Base-by-base conservation (phyloP, 2,113 vertebrate species). In the Percina caprodes region DNA sequence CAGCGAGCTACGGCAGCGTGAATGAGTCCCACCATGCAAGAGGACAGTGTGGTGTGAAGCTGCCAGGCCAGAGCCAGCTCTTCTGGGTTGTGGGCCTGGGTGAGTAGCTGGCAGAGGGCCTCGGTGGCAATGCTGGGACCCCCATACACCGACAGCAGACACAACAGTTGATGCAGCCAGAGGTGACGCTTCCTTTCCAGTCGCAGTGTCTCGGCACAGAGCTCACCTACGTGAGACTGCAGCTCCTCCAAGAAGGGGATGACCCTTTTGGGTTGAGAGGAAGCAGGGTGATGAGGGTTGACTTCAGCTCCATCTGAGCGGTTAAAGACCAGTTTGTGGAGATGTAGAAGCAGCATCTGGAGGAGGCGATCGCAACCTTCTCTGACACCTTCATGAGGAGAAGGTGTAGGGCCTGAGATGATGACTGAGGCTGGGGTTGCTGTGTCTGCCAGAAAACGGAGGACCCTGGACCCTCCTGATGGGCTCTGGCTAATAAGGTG, bases 401-500 rank as follows among this genome's bases (percentile, higher is more conserved):
- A 96, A 65, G 92, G 26, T 77, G 96, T 71, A 75, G 97, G 54
- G 84, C 95, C 54, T 0, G 97, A 96, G 85, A 98, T 98, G 68
- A 96, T 96, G 73, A 99, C 98, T 0, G 97, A 97, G 0, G 97
- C 96, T 0, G 97, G 98, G 49, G 97, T 97, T 0, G 98, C 98
- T 0, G 97, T 97, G 91, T 97, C 95, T 0, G 98, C 92, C 48
- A 99, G 87, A 71, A 99, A 99, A 5, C 96, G 95, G 2, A 99
- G 89, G 0, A 97, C 93, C 0, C 95, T 94, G 26, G 96, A 95
- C 0, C 98, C 97, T 0, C 98, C 97, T 0, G 95, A 93, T 0
- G 97, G 96, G 3, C 96, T 97, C 84, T 99, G 98, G 91, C 97
- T 97, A 9, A 99, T 94, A 46, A 99, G 95, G 74, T 97, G 98